These are phyloP conservation scores for Nasonia oneida DNA, from an alignment of 2,888 invertebrate genomes.

Conservation along the genomic window DNA sequence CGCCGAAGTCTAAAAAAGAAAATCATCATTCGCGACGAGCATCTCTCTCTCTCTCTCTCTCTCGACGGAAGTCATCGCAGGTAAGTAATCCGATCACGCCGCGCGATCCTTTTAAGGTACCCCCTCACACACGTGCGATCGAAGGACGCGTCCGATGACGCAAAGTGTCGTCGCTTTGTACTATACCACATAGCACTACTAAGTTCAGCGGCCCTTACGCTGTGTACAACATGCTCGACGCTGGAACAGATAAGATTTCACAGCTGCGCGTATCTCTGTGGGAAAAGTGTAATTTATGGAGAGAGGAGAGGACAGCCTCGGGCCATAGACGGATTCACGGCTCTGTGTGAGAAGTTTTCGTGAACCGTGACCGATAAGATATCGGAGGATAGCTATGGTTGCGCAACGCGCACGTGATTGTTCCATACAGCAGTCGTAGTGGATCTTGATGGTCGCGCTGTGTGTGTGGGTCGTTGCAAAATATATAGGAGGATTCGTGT, in stretches of 20 bases:
- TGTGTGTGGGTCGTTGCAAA: background rate
- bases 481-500: background rate
- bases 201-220: slow-evolving; percentile 29
- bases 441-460: background rate
- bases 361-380: slow-evolving; percentile 62
- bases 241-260: slow-evolving; percentile 26
- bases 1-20: background rate
- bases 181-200: background rate
- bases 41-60: background rate
- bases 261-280: background rate
- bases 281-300: slow-evolving; percentile 9
- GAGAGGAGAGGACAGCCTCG: background rate
- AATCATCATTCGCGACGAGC: slow-evolving; percentile 4
- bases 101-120: slow-evolving; percentile 2
- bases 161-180: slow-evolving; percentile 21
- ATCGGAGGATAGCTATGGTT: slow-evolving; percentile 19
- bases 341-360: slow-evolving; percentile 58
- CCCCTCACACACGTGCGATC: background rate
- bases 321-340: slow-evolving; percentile 48
- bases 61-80: background rate
- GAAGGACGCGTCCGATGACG: slow-evolving; percentile 41
- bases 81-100: background rate
- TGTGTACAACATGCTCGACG: background rate
- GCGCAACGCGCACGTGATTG: slow-evolving; percentile 11
- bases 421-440: background rate